Percentiles rank a stretch among this genome's conserved stretches.
phyloP scores from a whole-genome alignment of 64 coral and sea anemone species.

The Montipora capricornis region DNA sequence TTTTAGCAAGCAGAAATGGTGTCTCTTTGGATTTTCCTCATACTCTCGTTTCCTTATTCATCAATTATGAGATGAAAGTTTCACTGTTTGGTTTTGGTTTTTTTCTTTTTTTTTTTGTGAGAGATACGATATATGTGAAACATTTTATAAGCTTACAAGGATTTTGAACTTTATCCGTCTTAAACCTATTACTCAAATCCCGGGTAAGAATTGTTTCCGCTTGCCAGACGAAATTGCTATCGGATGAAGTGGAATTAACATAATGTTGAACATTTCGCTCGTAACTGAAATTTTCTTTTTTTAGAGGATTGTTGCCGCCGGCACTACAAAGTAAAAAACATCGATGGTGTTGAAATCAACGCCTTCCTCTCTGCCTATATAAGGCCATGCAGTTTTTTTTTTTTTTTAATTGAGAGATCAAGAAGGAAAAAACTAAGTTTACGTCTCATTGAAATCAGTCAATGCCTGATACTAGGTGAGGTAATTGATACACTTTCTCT shows the following conservation, averaged over 20 bases:
- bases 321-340: slow-evolving; percentile 30
- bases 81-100: too few species aligned
- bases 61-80: too few species aligned
- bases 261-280: slow-evolving; percentile 39
- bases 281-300: slow-evolving; percentile 35
- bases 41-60: too few species aligned
- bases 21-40: too few species aligned
- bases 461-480: neutral
- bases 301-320: neutral
- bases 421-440: neutral
- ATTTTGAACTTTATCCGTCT: neutral
- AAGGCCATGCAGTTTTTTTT: neutral
- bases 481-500: neutral
- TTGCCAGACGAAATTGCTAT: slow-evolving; percentile 43
- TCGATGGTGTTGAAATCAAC: slow-evolving; percentile 15
- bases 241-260: slow-evolving; percentile 46
- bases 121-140: neutral
- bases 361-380: slow-evolving; percentile 23
- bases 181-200: neutral
- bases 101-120: neutral
- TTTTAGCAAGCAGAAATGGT: too few species aligned
- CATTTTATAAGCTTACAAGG: neutral
- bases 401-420: neutral
- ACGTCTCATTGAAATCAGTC: neutral
- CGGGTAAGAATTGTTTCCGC: neutral